A percentile compares a stretch with the other conserved stretches of the same genome.
Evolutionary conservation across 2,888 invertebrate species (phyloP).

Genomic region (Epiblema foenella): DNA sequence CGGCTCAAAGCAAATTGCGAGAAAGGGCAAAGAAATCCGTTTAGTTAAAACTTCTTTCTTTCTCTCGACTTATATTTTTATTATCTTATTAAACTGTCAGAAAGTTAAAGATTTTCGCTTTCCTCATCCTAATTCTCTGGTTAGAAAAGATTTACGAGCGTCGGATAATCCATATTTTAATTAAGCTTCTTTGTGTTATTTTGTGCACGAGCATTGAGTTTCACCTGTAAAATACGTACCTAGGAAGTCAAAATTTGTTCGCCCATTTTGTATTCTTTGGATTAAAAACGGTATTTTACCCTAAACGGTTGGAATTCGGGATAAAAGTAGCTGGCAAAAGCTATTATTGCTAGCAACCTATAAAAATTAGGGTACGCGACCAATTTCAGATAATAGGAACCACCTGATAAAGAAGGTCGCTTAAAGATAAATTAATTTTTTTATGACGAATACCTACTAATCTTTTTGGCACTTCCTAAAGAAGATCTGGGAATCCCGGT

Average conservation of each 20-base stretch:
- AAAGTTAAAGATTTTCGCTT: slow-evolving; percentile 80
- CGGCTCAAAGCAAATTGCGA: slow-evolving; percentile 48
- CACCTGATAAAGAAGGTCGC: too few species aligned
- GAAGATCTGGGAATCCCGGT: too few species aligned
- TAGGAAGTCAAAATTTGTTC: background rate
- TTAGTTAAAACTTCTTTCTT: slow-evolving; percentile 54
- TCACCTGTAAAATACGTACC: background rate
- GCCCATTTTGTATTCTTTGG: too few species aligned
- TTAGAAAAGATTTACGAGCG: slow-evolving; percentile 71
- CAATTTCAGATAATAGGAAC: too few species aligned
- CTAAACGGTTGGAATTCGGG: too few species aligned
- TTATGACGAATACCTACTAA: too few species aligned
- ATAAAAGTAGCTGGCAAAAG: too few species aligned
- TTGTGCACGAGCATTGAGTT: background rate
- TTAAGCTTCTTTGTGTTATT: slow-evolving; percentile 59
- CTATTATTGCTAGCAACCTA: too few species aligned
- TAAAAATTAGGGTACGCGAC: too few species aligned
- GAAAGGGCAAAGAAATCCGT: slow-evolving; percentile 56
- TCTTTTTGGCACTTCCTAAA: too few species aligned
- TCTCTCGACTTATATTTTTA: slow-evolving; percentile 75
- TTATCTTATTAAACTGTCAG: slow-evolving; percentile 83
- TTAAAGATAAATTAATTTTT: too few species aligned
- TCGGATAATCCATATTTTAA: slow-evolving; percentile 72
- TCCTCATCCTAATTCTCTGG: slow-evolving; percentile 73
- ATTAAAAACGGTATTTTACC: too few species aligned